A percentile compares a stretch with the other conserved stretches of the same genome.
Conservation (phyloP, 2,888 invertebrate species). For the Gonocerus acuteangulatus region DNA sequence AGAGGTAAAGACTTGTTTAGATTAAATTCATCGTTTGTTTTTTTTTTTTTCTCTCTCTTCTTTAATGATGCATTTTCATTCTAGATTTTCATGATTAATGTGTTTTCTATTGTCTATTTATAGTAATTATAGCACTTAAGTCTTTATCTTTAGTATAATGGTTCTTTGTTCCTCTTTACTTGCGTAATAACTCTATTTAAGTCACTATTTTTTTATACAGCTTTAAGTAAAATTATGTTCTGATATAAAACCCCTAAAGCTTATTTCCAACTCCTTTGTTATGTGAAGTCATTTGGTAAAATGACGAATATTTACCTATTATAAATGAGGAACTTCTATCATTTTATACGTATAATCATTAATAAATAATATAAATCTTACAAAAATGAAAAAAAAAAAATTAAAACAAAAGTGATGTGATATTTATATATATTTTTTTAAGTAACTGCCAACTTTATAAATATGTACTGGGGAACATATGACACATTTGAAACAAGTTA, state of each 20-base stretch:
- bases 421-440: conserved; percentile 23
- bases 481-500: not conserved
- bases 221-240: not conserved
- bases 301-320: not conserved
- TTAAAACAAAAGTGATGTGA: conserved; percentile 12
- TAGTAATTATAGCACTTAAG: not conserved
- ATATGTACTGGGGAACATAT: not conserved
- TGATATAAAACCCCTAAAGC: not conserved
- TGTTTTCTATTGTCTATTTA: not conserved
- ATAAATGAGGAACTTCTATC: not conserved
- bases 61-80: not conserved
- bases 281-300: not conserved
- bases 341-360: not conserved
- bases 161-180: conserved; percentile 21
- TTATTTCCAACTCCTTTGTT: not conserved
- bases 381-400: not conserved
- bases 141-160: conserved; percentile 21
- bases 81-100: not conserved
- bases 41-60: not conserved
- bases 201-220: not conserved
- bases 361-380: not conserved
- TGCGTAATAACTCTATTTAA: not conserved
- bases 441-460: conserved; percentile 21
- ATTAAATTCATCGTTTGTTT: not conserved
- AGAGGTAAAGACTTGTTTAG: not conserved